phyloP scores from a whole-genome alignment of 2,888 invertebrate genomes.

The Formica aserva region DNA sequence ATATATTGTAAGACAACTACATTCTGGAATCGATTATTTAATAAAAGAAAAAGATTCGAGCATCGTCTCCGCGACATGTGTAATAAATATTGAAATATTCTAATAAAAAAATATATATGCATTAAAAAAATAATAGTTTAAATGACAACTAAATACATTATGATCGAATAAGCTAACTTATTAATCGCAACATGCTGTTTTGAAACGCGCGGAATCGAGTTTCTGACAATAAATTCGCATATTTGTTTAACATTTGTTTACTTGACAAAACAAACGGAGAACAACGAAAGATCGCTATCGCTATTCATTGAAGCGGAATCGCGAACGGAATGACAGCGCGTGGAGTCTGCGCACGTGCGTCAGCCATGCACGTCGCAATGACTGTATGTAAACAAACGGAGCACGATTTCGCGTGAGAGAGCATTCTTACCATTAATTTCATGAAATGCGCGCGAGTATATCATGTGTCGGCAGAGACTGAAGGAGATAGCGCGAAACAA shows the following conservation, averaged over 20 bases:
- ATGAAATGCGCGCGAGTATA: neutral
- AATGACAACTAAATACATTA: neutral
- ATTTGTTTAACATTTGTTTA: too few relatives aligned
- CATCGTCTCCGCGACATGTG: neutral
- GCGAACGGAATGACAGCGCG: constrained; percentile 35
- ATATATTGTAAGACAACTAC: neutral
- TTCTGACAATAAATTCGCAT: neutral
- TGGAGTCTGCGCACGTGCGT: constrained; percentile 62
- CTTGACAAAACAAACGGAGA: neutral
- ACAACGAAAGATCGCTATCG: constrained; percentile 8
- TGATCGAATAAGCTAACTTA: neutral
- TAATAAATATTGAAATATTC: neutral
- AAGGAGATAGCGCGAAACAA: neutral
- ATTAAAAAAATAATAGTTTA: neutral
- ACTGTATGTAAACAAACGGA: constrained; percentile 71
- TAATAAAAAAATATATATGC: neutral
- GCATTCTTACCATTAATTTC: neutral
- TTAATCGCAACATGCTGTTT: too few relatives aligned
- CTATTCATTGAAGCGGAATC: constrained; percentile 16
- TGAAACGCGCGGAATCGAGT: neutral
- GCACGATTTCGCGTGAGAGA: constrained; percentile 2
- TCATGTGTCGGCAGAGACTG: too few relatives aligned
- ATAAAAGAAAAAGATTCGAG: neutral
- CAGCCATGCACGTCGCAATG: constrained; percentile 61
- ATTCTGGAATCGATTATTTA: neutral